phyloP scores from a whole-genome alignment of 2,888 invertebrate genomes.

The Junonia oenone region DNA sequence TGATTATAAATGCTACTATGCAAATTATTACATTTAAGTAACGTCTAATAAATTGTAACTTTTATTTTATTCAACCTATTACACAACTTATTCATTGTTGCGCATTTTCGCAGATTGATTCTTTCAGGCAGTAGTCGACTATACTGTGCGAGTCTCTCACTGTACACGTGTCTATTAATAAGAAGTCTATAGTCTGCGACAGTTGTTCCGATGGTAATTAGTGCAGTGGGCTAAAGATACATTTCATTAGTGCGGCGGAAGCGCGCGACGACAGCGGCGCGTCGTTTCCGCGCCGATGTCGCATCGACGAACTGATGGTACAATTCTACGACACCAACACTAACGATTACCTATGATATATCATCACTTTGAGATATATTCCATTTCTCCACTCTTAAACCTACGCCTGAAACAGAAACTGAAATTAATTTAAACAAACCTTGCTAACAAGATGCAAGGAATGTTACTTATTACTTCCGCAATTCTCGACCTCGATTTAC shows the following conservation, averaged over 20 bases:
- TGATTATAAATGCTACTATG: too few species aligned
- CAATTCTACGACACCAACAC: not conserved
- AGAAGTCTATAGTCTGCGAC: too few species aligned
- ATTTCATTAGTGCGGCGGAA: slow-evolving; percentile 1
- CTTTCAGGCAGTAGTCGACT: too few species aligned
- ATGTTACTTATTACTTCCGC: not conserved
- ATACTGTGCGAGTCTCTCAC: too few species aligned
- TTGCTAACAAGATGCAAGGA: not conserved
- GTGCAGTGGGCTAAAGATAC: slow-evolving; percentile 3
- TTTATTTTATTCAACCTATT: too few species aligned
- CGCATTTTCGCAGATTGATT: too few species aligned
- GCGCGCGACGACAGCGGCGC: not conserved
- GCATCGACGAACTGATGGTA: not conserved
- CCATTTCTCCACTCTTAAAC: not conserved
- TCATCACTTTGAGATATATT: too few species aligned
- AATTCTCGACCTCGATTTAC: not conserved
- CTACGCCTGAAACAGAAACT: too few species aligned
- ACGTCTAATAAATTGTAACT: too few species aligned
- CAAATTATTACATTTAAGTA: too few species aligned
- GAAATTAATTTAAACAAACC: not conserved
- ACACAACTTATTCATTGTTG: too few species aligned
- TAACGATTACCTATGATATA: not conserved
- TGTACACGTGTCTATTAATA: too few species aligned
- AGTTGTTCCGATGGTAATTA: not conserved
- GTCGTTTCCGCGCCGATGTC: not conserved